Base-by-base conservation (phyloP, 2,797 vertebrate genomes). In the Periparus ater region DNA sequence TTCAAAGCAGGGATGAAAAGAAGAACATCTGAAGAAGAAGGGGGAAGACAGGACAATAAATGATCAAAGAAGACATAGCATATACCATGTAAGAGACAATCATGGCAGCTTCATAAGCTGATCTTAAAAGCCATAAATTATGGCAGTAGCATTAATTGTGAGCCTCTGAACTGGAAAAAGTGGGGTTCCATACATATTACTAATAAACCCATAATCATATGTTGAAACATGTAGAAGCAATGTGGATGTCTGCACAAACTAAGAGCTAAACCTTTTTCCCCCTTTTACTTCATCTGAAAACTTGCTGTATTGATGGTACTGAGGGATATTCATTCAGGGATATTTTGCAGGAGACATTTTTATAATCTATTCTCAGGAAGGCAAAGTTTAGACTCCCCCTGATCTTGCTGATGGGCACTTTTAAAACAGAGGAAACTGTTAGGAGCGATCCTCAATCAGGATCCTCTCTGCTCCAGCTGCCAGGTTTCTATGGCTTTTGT, bases 1-100 rank as follows among this genome's bases (percentile, higher is more conserved):
- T 67, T 65, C 65, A 94, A 80, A 91, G 82, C n/a, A 85, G 63
- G 58, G 61, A 67, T 84, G 65, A 86, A 88, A 91, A 81, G 25
- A 74, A 75, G 54, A 77, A 63, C 40, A 84, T 67, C 58, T 78
- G 77, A 96, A 86, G 70, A 5, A 1, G 60, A 87, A 87, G 21
- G 13, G 26, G 8, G n/a, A 78, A 79, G 60, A n/a, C n/a, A 32
- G 79, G 76, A 45, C 74, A 79, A 34, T 23, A 62, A 79, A 80
- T 5, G 36, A 89, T 89, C 61, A 61, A 88, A 91, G 81, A 80
- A 51, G 55, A 86, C 48, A 30, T 25, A 62, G 32, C 10, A 16
- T 47, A 20, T 51, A 36, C 55, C 62, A 8, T 7, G n/a, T 61
- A 45, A 77, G 55, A 93, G 73, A 54, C 42, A 62, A 65, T 40